phyloP scores from a whole-genome alignment of 2,888 invertebrate species.

The Sisyra nigra region DNA sequence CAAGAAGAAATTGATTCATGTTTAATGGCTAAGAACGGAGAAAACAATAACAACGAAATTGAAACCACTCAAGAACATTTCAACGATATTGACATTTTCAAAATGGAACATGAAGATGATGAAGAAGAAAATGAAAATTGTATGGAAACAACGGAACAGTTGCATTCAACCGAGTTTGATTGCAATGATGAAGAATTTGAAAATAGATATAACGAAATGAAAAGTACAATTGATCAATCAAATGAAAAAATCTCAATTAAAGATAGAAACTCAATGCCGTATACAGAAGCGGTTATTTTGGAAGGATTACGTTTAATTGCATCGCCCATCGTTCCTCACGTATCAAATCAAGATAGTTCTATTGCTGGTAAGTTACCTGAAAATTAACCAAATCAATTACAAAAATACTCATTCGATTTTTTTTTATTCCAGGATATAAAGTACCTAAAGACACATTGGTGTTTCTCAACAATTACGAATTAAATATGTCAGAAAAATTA shows the following conservation, averaged over 20 bases:
- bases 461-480: conserved; percentile 48
- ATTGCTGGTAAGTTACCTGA: conserved; percentile 34
- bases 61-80: background rate
- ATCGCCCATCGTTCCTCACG: conserved; percentile 52
- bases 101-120: conserved; percentile 5
- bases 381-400: background rate
- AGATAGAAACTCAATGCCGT: conserved; percentile 35
- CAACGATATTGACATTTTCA: conserved; percentile 5
- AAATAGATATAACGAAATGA: background rate
- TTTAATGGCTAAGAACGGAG: conserved; percentile 17
- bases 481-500: conserved; percentile 42
- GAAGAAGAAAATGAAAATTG: background rate
- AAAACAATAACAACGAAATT: conserved; percentile 6
- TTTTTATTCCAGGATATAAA: conserved; percentile 32
- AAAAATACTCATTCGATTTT: conserved; percentile 1
- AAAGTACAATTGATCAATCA: background rate
- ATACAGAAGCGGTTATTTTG: conserved; percentile 40
- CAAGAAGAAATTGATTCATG: conserved; percentile 34
- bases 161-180: background rate
- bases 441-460: conserved; percentile 44
- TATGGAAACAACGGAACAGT: background rate
- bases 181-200: background rate
- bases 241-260: conserved; percentile 5
- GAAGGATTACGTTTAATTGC: conserved; percentile 45
- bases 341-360: conserved; percentile 41